Conservation (phyloP, 1,140 invertebrate species). For the Metopolophium dirhodum region DNA sequence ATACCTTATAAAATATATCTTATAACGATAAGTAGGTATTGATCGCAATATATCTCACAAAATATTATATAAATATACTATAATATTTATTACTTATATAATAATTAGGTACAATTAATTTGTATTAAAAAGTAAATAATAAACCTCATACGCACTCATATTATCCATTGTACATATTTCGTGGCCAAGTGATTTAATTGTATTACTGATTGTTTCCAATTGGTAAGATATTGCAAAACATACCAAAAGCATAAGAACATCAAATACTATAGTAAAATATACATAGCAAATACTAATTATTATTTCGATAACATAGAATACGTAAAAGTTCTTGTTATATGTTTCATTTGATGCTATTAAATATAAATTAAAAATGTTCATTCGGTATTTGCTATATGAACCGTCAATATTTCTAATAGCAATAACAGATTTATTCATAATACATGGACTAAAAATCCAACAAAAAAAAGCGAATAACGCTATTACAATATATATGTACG, state of each 20-base stretch:
- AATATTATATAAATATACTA: not conserved
- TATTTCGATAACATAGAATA: not conserved
- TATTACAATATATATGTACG: not conserved
- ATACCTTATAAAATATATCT: not conserved
- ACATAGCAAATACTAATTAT: not conserved
- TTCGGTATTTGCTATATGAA: not conserved
- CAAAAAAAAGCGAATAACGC: not conserved
- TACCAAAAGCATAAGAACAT: not conserved
- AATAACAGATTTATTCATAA: not conserved
- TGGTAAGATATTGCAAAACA: constrained; percentile 14
- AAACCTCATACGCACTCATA: not conserved
- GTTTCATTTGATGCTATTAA: not conserved
- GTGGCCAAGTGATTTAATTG: not conserved
- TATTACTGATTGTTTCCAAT: not conserved
- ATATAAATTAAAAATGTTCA: constrained; percentile 19
- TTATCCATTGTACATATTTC: not conserved
- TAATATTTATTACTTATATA: not conserved
- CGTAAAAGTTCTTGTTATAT: not conserved
- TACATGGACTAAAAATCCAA: not conserved
- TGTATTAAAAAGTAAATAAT: not conserved
- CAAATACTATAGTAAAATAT: not conserved
- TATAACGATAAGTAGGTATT: not conserved
- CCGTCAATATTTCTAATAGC: not conserved
- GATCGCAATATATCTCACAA: not conserved
- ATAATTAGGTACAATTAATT: not conserved